phyloP scores from a whole-genome alignment of 2,797 vertebrate genomes.

The Myoxocephalus aenaeus region DNA sequence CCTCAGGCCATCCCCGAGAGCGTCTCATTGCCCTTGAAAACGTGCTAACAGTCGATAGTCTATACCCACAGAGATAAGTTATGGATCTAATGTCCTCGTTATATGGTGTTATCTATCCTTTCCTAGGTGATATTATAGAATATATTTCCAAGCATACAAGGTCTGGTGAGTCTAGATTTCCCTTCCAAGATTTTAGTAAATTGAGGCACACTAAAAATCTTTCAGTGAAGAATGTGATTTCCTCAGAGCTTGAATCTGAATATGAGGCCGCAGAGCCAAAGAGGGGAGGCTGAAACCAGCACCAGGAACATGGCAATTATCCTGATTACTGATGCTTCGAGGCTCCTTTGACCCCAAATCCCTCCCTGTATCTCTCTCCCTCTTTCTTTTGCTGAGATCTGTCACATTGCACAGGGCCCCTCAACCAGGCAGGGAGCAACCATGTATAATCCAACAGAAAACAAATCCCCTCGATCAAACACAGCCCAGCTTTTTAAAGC shows the following conservation, averaged over 20 bases:
- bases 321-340: conserved; percentile 82
- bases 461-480: conserved; percentile 80
- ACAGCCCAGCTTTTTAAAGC: conserved; percentile 72
- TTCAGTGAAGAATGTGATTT: conserved; percentile 51
- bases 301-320: conserved; percentile 82
- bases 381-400: conserved; percentile 62
- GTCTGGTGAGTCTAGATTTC: conserved; percentile 30
- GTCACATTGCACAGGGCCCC: conserved; percentile 73
- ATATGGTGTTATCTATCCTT: conserved; percentile 48
- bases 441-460: conserved; percentile 80
- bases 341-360: conserved; percentile 78
- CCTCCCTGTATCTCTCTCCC: conserved; percentile 62
- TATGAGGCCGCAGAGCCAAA: conserved; percentile 62
- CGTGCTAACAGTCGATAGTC: conserved; percentile 68
- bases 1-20: conserved; percentile 58
- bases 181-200: conserved; percentile 25
- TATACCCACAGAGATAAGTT: conserved; percentile 53
- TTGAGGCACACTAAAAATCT: conserved; percentile 48
- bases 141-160: conserved; percentile 29
- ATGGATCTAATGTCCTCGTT: conserved; percentile 60
- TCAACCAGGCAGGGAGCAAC: conserved; percentile 68
- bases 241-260: conserved; percentile 61
- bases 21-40: conserved; percentile 75
- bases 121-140: conserved; percentile 17
- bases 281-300: conserved; percentile 68